Evolutionary conservation across 2,113 vertebrate species (phyloP), one percentile per base, ranked within the genome.

Genomic region (Pygoscelis antarcticus): DNA sequence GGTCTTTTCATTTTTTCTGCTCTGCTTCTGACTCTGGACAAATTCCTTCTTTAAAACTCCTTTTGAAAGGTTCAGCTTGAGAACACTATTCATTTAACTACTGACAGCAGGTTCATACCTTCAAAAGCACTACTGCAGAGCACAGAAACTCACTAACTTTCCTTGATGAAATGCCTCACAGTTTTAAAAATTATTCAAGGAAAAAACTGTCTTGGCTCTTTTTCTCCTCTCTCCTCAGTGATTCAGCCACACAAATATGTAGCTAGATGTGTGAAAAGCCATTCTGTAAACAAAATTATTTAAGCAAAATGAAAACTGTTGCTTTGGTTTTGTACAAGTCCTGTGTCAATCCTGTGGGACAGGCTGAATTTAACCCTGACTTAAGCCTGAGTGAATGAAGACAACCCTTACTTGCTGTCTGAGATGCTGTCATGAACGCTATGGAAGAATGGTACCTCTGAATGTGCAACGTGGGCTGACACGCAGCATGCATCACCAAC

Each of bases 1-100:
- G 4, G 11, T 89, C 29, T 82, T 74, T 42, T 51, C 32, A 4
- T 38, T 81, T 71, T 64, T 77, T 57, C 44, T 87, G 13, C 8
- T 87, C 18, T 65, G 25, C 40, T 79, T 77, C 62, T 92, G 71
- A 61, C 62, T 83, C 54, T 83, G 64, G 51, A 86, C n/a, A 42
- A 93, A 42, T 69, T 92, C 15, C 46, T 90, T 72, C 66, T 81
- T 80, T 89, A 88, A 94, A 95, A 78, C 38, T 95, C 64, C 20
- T 89, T 95, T 93, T 83, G 92, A 93, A 92, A 88, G 23, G 64
- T 93, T 96, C 80, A 52, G 51, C 85, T 77, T 74, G 75, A 90
- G 77, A 94, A 71, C 52, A 16, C 38, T 57, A 23, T 80, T 93
- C 90, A 86, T 93, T 96, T 90, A 87, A 78, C 71, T 77, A 16